Evolutionary conservation across 2,797 vertebrate species (phyloP).

Genomic region (Coranthus polyacanthus): DNA sequence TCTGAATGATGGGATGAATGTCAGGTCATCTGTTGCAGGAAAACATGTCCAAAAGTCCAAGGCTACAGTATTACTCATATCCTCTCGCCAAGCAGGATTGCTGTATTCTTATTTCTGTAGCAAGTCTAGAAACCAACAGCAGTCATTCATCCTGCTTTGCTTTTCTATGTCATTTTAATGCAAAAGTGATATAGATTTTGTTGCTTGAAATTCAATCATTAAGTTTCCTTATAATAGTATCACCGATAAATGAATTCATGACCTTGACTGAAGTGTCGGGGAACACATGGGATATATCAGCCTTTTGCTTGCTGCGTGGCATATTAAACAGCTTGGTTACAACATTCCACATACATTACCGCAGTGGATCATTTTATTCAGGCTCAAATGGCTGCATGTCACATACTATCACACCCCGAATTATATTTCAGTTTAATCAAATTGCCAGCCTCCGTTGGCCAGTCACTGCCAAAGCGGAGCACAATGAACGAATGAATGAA

Average conservation of each 20-base stretch:
- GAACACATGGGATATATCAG: background rate
- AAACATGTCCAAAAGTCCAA: background rate
- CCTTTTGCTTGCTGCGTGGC: background rate
- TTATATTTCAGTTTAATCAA: conserved; percentile 46
- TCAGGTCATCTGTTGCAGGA: conserved; percentile 1
- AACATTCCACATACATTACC: background rate
- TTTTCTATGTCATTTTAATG: conserved; percentile 9
- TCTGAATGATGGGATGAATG: background rate
- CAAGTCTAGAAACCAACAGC: background rate
- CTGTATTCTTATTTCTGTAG: background rate
- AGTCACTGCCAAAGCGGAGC: conserved; percentile 27
- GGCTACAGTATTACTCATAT: background rate
- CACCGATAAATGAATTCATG: conserved; percentile 5
- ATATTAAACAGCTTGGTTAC: conserved; percentile 8
- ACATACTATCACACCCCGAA: conserved; percentile 20
- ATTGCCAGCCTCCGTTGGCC: conserved; percentile 28
- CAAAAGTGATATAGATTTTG: conserved; percentile 6
- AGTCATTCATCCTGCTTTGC: conserved; percentile 1
- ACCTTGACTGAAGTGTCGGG: conserved; percentile 27
- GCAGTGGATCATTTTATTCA: conserved; percentile 18
- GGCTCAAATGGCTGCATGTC: conserved; percentile 14
- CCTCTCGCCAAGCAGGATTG: background rate
- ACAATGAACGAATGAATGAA: conserved; percentile 23
- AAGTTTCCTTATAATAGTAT: conserved; percentile 26
- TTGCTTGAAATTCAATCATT: conserved; percentile 8